A percentile compares a stretch with the other conserved stretches of the same genome.
phyloP scores from a whole-genome alignment of 64 coral and sea anemone species.

The Actinia equina region DNA sequence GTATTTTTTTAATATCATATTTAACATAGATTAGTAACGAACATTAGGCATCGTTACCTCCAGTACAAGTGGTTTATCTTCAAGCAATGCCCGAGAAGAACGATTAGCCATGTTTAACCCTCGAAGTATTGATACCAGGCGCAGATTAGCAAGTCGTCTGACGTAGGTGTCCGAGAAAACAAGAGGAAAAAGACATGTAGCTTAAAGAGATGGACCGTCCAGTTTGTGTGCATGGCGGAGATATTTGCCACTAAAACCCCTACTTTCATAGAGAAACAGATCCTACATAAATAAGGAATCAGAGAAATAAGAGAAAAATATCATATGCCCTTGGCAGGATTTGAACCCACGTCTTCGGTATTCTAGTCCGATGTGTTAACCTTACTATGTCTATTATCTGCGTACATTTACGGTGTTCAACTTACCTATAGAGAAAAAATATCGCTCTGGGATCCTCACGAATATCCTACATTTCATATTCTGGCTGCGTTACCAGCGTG shows the following conservation, averaged over 20 bases:
- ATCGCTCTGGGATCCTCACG: too few relatives aligned
- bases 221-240: conserved; percentile 56
- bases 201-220: conserved; percentile 25
- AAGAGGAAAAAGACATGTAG: background rate
- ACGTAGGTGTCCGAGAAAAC: background rate
- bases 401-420: too few relatives aligned
- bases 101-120: background rate
- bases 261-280: conserved; percentile 36
- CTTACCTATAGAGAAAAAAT: too few relatives aligned
- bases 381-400: too few relatives aligned
- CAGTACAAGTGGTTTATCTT: background rate
- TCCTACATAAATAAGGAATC: conserved; percentile 25
- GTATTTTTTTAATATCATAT: too few relatives aligned
- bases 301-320: too few relatives aligned
- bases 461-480: too few relatives aligned
- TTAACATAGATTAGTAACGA: too few relatives aligned
- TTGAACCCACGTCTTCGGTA: too few relatives aligned
- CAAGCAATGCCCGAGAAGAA: background rate
- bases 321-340: too few relatives aligned
- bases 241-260: conserved; percentile 33
- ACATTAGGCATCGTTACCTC: background rate
- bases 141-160: background rate
- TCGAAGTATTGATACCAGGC: background rate
- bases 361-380: too few relatives aligned
- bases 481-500: too few relatives aligned